Evolutionary conservation across 1,140 invertebrate species (phyloP).

Genomic region (Scaptomyza hsui): DNA sequence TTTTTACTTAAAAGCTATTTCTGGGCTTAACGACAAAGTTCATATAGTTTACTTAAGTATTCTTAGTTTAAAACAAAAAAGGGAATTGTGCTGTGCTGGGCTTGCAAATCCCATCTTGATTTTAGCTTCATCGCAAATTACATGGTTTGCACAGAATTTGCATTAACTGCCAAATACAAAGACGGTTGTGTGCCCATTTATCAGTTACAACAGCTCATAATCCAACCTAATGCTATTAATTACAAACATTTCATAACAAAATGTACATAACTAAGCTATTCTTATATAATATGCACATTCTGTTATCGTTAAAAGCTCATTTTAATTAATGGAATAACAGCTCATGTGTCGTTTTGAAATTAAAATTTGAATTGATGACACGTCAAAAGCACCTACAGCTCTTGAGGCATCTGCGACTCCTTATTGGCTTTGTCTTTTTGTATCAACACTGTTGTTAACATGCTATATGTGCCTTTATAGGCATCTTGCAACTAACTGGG

Average conservation of each 20-base stretch:
- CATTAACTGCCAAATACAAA: neutral
- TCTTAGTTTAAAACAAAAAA: neutral
- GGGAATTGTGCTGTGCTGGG: neutral
- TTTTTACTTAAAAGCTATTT: too few species aligned
- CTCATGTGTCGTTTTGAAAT: slow-evolving; percentile 24
- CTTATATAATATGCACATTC: slow-evolving; percentile 25
- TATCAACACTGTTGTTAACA: too few species aligned
- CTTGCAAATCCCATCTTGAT: neutral
- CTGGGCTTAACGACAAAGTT: too few species aligned
- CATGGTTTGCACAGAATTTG: neutral
- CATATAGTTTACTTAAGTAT: too few species aligned
- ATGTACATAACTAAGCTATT: slow-evolving; percentile 25
- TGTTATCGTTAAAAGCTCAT: slow-evolving; percentile 60
- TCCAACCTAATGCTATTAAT: slow-evolving; percentile 35
- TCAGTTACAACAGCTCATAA: slow-evolving; percentile 18
- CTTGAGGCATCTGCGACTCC: slow-evolving; percentile 1
- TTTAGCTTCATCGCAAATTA: neutral
- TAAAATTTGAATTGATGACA: slow-evolving; percentile 30
- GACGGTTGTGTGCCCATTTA: slow-evolving; percentile 11
- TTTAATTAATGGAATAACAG: slow-evolving; percentile 39
- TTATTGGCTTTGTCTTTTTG: slow-evolving; percentile 21
- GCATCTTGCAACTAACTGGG: too few species aligned
- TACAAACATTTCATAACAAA: too few species aligned
- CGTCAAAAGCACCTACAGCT: neutral
- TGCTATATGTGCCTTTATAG: too few species aligned